Percentiles rank a stretch among this genome's conserved stretches.
Conservation (phyloP, 1,140 invertebrate genomes). For the Drosophila oshimai region DNA sequence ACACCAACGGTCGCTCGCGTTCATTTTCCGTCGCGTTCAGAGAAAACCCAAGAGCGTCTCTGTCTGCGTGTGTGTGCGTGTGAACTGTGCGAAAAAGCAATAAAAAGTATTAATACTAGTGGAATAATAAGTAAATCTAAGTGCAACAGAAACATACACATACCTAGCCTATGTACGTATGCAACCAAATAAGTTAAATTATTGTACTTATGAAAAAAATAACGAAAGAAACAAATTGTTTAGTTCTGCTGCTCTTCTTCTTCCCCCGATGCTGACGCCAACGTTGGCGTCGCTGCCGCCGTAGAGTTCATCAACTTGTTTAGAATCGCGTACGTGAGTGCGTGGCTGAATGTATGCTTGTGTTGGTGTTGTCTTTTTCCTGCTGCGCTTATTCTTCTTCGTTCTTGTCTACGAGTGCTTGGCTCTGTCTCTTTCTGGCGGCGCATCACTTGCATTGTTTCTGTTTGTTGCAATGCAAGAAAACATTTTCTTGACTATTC, state of each 20-base stretch:
- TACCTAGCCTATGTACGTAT: slow-evolving; percentile 49
- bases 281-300: slow-evolving; percentile 46
- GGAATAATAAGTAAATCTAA: slow-evolving; percentile 60
- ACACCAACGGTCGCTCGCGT: slow-evolving; percentile 53
- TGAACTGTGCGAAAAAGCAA: slow-evolving; percentile 60
- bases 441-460: slow-evolving; percentile 67
- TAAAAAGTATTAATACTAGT: slow-evolving; percentile 77
- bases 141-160: slow-evolving; percentile 51
- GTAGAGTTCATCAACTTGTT: slow-evolving; percentile 80
- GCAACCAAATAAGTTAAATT: slow-evolving; percentile 17
- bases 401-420: slow-evolving; percentile 45
- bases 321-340: slow-evolving; percentile 75
- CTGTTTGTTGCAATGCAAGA: slow-evolving; percentile 55
- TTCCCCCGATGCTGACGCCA: slow-evolving; percentile 8
- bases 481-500: slow-evolving; percentile 43
- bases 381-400: slow-evolving; percentile 48
- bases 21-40: slow-evolving; percentile 25
- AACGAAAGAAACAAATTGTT: slow-evolving; percentile 32
- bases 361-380: slow-evolving; percentile 62
- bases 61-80: slow-evolving; percentile 43
- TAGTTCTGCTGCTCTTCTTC: slow-evolving; percentile 28
- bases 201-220: background rate
- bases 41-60: slow-evolving; percentile 27
- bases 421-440: slow-evolving; percentile 12
- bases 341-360: slow-evolving; percentile 47